Evolutionary conservation across 2,888 invertebrate genomes (phyloP).

Genomic region (Ashinkailepas kermadecensis): DNA sequence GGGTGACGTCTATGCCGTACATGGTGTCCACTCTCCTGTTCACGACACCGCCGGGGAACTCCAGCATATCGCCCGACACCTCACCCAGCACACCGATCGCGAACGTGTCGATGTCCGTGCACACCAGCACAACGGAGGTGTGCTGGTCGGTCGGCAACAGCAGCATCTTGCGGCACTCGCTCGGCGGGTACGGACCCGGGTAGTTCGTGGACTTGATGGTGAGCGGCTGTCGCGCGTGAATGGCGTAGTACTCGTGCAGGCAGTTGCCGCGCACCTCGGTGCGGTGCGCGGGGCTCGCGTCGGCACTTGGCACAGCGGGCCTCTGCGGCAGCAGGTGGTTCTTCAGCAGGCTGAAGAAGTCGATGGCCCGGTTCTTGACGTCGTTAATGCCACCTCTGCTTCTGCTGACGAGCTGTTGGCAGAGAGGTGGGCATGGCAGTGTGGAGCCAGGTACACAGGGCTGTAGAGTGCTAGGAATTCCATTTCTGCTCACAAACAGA

Average conservation of each 20-base stretch:
- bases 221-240: neutral
- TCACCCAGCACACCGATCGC: neutral
- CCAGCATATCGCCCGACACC: constrained; percentile 8
- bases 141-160: neutral
- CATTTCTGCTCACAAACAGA: too few species aligned
- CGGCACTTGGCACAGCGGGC: neutral
- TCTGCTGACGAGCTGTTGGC: too few species aligned
- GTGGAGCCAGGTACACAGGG: neutral
- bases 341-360: constrained; percentile 19
- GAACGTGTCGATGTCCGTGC: constrained; percentile 18
- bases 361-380: neutral
- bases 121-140: neutral
- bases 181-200: constrained; percentile 9
- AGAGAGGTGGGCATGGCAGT: neutral
- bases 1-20: constrained; percentile 12
- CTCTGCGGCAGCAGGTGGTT: constrained; percentile 1
- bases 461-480: too few species aligned
- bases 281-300: neutral
- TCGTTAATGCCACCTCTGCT: neutral
- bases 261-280: neutral
- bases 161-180: constrained; percentile 3
- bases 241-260: constrained; percentile 4
- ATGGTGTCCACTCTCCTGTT: neutral
- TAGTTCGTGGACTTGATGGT: constrained; percentile 16
- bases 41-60: neutral